Evolutionary conservation across 2,888 invertebrate genomes (phyloP), one percentile per base, ranked within the genome.

Genomic region (Campopleginae sp.): DNA sequence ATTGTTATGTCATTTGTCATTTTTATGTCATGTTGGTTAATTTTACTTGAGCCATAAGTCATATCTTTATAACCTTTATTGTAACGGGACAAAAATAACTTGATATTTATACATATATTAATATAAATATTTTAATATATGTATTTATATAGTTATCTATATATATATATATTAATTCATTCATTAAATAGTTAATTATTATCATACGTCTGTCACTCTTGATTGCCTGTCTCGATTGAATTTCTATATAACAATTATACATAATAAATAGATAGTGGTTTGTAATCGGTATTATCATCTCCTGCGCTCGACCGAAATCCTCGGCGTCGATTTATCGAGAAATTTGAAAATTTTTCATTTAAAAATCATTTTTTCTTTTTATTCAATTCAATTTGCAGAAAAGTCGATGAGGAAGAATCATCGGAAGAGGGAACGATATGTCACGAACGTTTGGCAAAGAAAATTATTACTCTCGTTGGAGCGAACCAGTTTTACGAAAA

Each of bases 21-120:
- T 91, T 92, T 92, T 91, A 92, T 90, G 90, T 90, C 90, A 90
- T 90, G 91, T 91, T 92, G 90, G 90, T 91, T 92, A 91, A 91
- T 91, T 91, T 90, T 90, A 91, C 88, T 87, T 88, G 90, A 90
- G 89, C 90, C 90, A 90, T 91, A 89, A 90, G 89, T 90, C 89
- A 89, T 89, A 89, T 89, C 88, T 89, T 89, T 88, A 88, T 92
- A 92, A 91, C 89, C 90, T 89, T 90, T 89, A 88, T 85, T 87
- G 89, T 76, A 76, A 46, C 44, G 87, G 87, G 88, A 78, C 17
- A 58, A 79, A 82, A 75, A 85, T 85, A 88, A 88, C 84, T 86
- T 86, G 85, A 85, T 85, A 77, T 77, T 80, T 76, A 27, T 27
- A 54, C 42, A 77, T 33, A 63, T 38, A 31, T 54, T 31, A 19